Evolutionary conservation across 2,113 vertebrate genomes (phyloP), one percentile per base, ranked within the genome.

Genomic region (Scatophagus argus): DNA sequence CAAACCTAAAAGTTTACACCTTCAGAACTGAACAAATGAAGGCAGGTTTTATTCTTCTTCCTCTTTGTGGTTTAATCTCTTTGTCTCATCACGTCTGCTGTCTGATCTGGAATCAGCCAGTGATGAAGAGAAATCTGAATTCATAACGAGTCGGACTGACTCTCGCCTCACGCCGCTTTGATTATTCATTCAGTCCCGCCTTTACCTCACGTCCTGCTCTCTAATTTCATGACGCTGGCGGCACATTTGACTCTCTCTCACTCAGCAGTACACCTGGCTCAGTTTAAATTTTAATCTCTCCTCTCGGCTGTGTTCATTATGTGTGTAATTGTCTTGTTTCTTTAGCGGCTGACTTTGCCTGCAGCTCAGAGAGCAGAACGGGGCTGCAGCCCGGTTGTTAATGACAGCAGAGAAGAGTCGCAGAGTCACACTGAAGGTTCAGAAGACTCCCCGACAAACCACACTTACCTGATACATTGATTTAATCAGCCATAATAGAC

Each of bases 161-260:
- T 75, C 25, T 59, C 29, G 6, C 14, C 61, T 46, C n/a, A 19
- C 25, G 44, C 71, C 27, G 41, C 23, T 68, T 36, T 46, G 32
- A 80, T 74, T 60, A 70, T 77, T 61, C 34, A 70, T 62, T 69
- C 81, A 44, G 54, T 62, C 60, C 10, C 44, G n/a, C 62, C 29
- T 46, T 34, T 75, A 64, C 49, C 59, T 59, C 52, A 47, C 44
- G 39, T 58, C 41, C 61, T 38, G 67, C 55, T 61, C 62, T 77
- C 76, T 77, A 56, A 83, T 79, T 86, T 76, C 66, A 75, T 63
- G 54, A 85, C 77, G 72, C 72, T 51, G 32, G 19, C 6, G 32
- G 71, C 70, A 38, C 77, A 44, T 63, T 63, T 13, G 60, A 39
- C 51, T 39, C 13, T 8, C 29, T 47, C 52, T 61, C 54, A 6